Conservation (phyloP, 1,140 invertebrate genomes). For the Propsilocerus akamusi region DNA sequence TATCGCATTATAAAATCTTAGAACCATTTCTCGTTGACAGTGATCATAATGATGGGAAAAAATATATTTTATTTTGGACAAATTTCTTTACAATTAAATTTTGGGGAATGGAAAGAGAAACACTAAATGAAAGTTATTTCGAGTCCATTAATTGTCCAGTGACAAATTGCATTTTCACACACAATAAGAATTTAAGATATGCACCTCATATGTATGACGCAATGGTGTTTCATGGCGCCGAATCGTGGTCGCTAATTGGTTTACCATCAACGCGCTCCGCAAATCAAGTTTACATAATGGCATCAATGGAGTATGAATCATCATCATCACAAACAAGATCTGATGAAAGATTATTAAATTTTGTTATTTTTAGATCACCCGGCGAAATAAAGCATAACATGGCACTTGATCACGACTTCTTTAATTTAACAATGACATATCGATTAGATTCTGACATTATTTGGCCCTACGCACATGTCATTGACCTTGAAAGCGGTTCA, state of each 20-base stretch:
- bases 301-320: constrained; percentile 12
- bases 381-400: constrained; percentile 16
- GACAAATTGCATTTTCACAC: constrained; percentile 16
- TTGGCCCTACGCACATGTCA: constrained; percentile 33
- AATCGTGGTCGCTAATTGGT: constrained; percentile 12
- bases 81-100: constrained; percentile 15
- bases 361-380: constrained; percentile 12
- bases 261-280: constrained; percentile 8
- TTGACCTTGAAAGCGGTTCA: constrained; percentile 13
- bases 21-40: too few species aligned
- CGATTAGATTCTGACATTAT: constrained; percentile 40
- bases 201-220: constrained; percentile 20
- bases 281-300: constrained; percentile 16
- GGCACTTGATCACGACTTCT: constrained; percentile 15
- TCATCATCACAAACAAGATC: not conserved
- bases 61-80: constrained; percentile 16
- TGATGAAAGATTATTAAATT: constrained; percentile 9
- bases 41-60: not conserved
- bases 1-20: too few species aligned
- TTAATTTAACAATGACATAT: constrained; percentile 40
- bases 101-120: constrained; percentile 15
- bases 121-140: constrained; percentile 13
- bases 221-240: constrained; percentile 22
- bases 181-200: constrained; percentile 14
- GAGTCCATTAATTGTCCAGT: constrained; percentile 14